Base-by-base conservation (phyloP, 2,113 vertebrate species). In the Enhydra lutris region DNA sequence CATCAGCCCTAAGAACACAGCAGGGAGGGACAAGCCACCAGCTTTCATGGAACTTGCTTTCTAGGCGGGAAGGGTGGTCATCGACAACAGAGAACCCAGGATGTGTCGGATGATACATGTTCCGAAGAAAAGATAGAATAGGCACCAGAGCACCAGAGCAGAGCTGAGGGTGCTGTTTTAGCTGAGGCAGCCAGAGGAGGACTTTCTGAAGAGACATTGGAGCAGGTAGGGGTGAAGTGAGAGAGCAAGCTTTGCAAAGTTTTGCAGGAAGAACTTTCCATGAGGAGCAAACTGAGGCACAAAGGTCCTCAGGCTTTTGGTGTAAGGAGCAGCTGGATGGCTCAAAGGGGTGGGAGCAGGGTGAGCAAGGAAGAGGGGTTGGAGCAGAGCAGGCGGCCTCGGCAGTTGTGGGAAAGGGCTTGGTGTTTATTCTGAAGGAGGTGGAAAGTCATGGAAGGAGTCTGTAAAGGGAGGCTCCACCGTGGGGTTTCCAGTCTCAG, bases 21-120 rank as follows among this genome's bases (percentile, higher is more conserved):
- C 3, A 5, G 13, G 57, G 12, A n/a, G 45, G 4, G 26, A 34
- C 14, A 29, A 20, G 10, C 1, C 36, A 18, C 45, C 20, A 55
- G 29, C 3, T 34, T 55, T 57, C 9, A 0, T 0, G 34, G 23
- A 79, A 50, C 13, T 61, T 71, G 8, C 3, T 8, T 50, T 61
- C n/a, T n/a, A 39, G 67, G 10, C 1, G 39, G 21, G 17, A 13
- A 10, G 23, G 13, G 3, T n/a, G 14, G 23, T 36, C 13, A 20
- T 34, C 31, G 24, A 18, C 39, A 69, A 14, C 1, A 42, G 65
- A 57, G 13, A 57, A 7, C 52, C 21, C 3, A 2, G 20, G 20
- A 1, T 3, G 0, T 0, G 4, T 57, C 50, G 34, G 31, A 31
- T 29, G 8, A 20, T 57, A 57, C 13, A 29, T 42, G n/a, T 42